phyloP scores from a whole-genome alignment of 2,888 invertebrate genomes.

The Ophion slaviceki region DNA sequence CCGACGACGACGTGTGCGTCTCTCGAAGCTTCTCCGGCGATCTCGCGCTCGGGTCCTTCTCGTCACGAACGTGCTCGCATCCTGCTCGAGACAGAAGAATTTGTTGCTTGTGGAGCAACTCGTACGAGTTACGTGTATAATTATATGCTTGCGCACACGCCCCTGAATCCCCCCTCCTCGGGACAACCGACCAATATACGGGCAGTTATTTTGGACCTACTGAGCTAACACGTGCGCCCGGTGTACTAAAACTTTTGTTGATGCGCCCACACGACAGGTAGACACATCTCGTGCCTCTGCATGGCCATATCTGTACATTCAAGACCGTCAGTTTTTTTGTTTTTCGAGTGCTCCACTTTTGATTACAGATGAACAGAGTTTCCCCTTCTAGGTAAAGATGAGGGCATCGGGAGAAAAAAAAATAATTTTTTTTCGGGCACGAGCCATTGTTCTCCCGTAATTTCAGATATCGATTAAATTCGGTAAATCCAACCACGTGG shows the following conservation, averaged over 20 bases:
- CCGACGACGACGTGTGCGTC: slow-evolving; percentile 1
- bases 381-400: not conserved
- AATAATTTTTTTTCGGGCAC: too few species aligned
- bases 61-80: not conserved
- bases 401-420: not conserved
- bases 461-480: too few species aligned
- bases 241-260: slow-evolving; percentile 21
- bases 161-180: not conserved
- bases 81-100: slow-evolving; percentile 46
- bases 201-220: not conserved
- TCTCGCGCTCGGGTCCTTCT: slow-evolving; percentile 5
- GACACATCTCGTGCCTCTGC: slow-evolving; percentile 44
- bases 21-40: slow-evolving; percentile 21
- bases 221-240: not conserved
- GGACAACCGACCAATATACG: slow-evolving; percentile 9
- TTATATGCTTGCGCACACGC: slow-evolving; percentile 52
- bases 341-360: not conserved
- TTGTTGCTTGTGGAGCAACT: slow-evolving; percentile 51
- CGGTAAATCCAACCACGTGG: too few species aligned
- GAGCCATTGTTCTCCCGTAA: too few species aligned
- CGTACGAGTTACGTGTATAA: slow-evolving; percentile 53
- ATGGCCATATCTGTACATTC: not conserved
- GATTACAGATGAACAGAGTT: not conserved
- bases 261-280: slow-evolving; percentile 48
- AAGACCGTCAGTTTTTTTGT: too few species aligned